Percentiles rank a stretch among this genome's conserved stretches.
Conservation (phyloP, 2,113 vertebrate genomes). For the Odontophorus gujanensis region DNA sequence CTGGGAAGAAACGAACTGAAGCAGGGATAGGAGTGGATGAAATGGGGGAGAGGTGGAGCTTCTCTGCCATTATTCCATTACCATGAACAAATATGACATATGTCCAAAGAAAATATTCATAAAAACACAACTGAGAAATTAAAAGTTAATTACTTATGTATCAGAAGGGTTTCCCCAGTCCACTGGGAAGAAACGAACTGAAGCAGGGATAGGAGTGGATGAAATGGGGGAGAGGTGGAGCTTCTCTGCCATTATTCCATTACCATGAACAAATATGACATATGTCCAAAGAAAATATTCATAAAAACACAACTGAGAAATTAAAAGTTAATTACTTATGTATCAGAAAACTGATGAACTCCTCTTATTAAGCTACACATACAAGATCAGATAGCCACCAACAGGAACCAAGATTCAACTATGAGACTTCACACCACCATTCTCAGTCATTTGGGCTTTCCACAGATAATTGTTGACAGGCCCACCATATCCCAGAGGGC, state of each 20-base stretch:
- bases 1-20: not conserved
- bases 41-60: not conserved
- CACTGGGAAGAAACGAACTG: not conserved
- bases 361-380: not conserved
- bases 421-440: not conserved
- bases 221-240: accelerated
- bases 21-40: not conserved
- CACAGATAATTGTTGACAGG: not conserved
- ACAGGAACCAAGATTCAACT: not conserved
- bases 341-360: not conserved
- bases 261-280: accelerated
- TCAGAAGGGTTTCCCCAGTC: not conserved
- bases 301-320: not conserved
- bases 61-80: not conserved
- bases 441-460: not conserved
- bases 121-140: not conserved
- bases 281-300: not conserved
- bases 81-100: accelerated
- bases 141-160: not conserved
- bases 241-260: not conserved
- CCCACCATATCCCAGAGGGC: not conserved
- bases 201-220: not conserved
- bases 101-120: not conserved
- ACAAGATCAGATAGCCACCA: accelerated
- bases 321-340: not conserved